Evolutionary conservation across 1,140 invertebrate species (phyloP), one percentile per base, ranked within the genome.

Genomic region (Himalopsyche phryganea): DNA sequence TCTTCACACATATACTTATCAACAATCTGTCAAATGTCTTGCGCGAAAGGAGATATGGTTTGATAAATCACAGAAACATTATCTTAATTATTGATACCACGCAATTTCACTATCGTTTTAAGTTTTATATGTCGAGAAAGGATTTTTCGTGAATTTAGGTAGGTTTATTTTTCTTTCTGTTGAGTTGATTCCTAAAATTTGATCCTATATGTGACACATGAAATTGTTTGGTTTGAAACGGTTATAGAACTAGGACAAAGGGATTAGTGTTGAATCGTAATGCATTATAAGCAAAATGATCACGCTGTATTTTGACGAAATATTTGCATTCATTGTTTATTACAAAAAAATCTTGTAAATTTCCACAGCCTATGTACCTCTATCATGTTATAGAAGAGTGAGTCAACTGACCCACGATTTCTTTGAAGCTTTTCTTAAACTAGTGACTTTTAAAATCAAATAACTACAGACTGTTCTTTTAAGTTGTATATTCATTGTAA

Each of bases 1-100:
- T 13, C 38, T 40, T 40, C 42, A 45, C n/a, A 7, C 15, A 28
- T 13, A 28, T 33, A 57, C 54, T 57, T 57, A 57, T 57, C 54
- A 57, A 57, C 36, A 57, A 57, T 50, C 46, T 57, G 54, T 57
- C 54, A 57, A 57, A 57, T 57, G 54, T 57, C 54, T 20, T 45
- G 54, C 46, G 54, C 47, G 53, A 56, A 56, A 48, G 28, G 47
- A 49, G 46, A 48, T 48, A 48, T 48, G 53, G 44, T 56, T 44
- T 55, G 52, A 46, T 55, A 55, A 55, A 55, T 28, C 44, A 6
- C 45, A 14, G 20, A 28, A 55, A 38, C 45, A 46, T 46, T 14
- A 17, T 38, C 6, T 11, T 36, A 55, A 23, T 48, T 48, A 49
- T 48, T 18, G 45, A 56, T 56, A 56, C 48, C 47, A 7, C 40